Evolutionary conservation across 64 coral and sea anemone genomes (phyloP).

Genomic region (Platygyra sinensis): DNA sequence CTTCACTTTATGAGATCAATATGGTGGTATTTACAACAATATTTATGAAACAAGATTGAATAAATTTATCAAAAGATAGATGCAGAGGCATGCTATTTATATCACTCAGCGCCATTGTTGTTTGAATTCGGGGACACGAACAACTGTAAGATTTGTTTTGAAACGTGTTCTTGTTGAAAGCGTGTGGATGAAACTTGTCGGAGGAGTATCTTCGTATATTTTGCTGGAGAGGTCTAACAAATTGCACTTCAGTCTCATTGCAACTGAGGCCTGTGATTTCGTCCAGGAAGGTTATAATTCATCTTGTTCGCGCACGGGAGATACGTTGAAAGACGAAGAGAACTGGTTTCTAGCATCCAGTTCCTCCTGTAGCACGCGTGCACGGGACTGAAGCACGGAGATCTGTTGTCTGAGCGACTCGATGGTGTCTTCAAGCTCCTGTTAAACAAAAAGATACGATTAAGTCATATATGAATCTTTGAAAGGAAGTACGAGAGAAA

Average conservation of each 20-base stretch:
- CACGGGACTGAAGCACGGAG: constrained; percentile 82
- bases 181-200: neutral
- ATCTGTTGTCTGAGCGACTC: constrained; percentile 89
- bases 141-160: too few species aligned
- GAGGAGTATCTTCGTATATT: too few species aligned
- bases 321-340: constrained; percentile 70
- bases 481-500: neutral
- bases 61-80: neutral
- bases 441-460: constrained; percentile 13
- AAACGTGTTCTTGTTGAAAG: neutral
- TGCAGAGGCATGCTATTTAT: neutral
- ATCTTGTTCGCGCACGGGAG: constrained; percentile 30
- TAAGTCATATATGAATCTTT: neutral
- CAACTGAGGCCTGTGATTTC: too few species aligned
- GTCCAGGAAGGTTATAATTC: neutral
- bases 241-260: too few species aligned
- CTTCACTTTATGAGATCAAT: neutral
- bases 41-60: neutral
- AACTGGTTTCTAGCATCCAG: constrained; percentile 78
- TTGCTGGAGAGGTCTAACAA: too few species aligned
- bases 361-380: constrained; percentile 81
- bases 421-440: constrained; percentile 93
- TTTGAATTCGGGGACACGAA: neutral
- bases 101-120: neutral
- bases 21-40: neutral